Evolutionary conservation across 92 coral and sea anemone species (phyloP).

Genomic region (Siderastrea radians): DNA sequence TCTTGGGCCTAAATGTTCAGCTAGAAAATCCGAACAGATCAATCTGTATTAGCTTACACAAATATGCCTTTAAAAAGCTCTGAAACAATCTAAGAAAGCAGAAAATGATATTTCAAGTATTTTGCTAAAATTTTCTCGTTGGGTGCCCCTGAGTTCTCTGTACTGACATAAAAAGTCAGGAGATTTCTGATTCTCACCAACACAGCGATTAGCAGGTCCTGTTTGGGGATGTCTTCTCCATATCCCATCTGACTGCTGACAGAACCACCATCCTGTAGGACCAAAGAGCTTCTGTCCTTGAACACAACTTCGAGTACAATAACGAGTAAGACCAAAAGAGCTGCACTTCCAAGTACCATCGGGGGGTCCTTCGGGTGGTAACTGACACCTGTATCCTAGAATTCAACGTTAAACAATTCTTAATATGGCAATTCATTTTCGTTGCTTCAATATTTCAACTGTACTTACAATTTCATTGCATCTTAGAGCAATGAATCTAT

Average conservation of each 20-base stretch:
- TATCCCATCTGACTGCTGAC: neutral
- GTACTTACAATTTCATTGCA: no score
- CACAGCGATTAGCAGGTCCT: neutral
- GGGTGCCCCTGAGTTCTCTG: neutral
- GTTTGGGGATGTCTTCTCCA: neutral
- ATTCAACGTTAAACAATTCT: neutral
- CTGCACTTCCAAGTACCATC: neutral
- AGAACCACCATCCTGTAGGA: neutral
- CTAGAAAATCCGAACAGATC: no score
- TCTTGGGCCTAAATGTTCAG: no score
- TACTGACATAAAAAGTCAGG: neutral
- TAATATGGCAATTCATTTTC: no score
- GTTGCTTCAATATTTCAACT: no score
- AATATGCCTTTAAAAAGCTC: no score
- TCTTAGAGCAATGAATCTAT: no score
- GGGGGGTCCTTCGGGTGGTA: conserved; percentile 19
- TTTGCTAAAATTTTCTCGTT: no score
- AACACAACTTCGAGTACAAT: neutral
- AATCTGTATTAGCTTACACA: no score
- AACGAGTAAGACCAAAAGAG: neutral
- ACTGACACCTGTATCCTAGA: conserved; percentile 4
- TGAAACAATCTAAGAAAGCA: no score
- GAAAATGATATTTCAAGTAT: no score
- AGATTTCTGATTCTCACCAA: conserved; percentile 15
- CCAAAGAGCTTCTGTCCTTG: neutral